phyloP scores from a whole-genome alignment of 2,113 vertebrate genomes.

The Labeo catla region DNA sequence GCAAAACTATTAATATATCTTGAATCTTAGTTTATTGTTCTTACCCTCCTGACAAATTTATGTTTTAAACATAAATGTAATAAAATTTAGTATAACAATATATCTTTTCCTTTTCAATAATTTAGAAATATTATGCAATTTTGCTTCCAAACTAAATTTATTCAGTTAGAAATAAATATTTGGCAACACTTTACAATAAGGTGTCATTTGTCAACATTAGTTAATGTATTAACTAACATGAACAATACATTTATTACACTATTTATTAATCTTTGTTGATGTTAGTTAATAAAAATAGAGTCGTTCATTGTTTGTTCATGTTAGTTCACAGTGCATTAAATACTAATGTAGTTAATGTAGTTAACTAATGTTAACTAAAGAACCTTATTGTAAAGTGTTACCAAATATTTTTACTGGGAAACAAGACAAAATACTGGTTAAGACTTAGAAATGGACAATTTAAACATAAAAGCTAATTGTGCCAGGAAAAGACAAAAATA shows the following conservation, averaged over 20 bases:
- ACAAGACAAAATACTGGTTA: background rate
- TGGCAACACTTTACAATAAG: too few relatives aligned
- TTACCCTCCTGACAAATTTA: background rate
- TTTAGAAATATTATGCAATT: background rate
- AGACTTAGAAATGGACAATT: background rate
- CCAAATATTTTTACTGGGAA: background rate
- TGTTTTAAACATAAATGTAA: background rate
- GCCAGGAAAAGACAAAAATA: background rate
- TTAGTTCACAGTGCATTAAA: too few relatives aligned
- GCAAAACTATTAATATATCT: background rate
- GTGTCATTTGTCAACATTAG: too few relatives aligned
- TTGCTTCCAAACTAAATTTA: background rate
- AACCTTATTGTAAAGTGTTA: too few relatives aligned
- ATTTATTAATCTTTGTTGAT: too few relatives aligned
- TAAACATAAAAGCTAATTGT: background rate
- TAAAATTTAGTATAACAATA: background rate
- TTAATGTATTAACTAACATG: too few relatives aligned
- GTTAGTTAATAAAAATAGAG: too few relatives aligned
- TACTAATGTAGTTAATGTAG: too few relatives aligned
- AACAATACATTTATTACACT: too few relatives aligned
- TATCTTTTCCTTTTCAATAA: too few relatives aligned
- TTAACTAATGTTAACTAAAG: too few relatives aligned
- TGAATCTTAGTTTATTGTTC: background rate
- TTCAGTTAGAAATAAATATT: background rate
- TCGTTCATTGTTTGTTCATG: too few relatives aligned